Conservation (phyloP, 2,888 invertebrate species). For the Conistra vaccinii region DNA sequence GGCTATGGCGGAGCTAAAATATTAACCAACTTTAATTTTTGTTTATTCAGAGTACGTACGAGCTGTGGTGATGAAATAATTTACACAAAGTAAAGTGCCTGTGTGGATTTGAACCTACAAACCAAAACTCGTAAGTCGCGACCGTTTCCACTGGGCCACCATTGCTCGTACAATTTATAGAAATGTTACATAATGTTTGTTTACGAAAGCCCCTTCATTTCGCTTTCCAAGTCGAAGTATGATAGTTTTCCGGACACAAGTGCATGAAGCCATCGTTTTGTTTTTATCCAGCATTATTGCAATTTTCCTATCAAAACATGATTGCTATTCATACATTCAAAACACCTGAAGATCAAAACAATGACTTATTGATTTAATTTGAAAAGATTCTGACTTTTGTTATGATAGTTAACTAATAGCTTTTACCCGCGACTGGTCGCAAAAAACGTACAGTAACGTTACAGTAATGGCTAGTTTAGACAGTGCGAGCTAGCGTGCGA, state of each 20-base stretch:
- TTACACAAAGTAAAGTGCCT: too few species aligned
- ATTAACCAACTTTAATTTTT: too few species aligned
- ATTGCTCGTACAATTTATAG: background rate
- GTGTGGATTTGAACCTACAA: too few species aligned
- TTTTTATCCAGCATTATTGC: conserved; percentile 22
- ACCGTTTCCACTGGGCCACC: too few species aligned
- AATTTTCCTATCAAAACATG: conserved; percentile 18
- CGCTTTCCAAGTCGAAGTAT: background rate
- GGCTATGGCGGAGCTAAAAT: too few species aligned
- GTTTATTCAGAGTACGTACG: too few species aligned
- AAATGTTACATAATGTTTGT: background rate
- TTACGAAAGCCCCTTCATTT: background rate
- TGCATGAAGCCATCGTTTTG: background rate
- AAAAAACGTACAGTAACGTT: too few species aligned
- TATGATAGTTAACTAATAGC: background rate
- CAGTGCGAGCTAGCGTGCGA: too few species aligned
- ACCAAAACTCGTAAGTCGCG: too few species aligned
- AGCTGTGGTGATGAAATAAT: too few species aligned
- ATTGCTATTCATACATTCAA: conserved; percentile 37
- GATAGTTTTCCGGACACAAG: background rate
- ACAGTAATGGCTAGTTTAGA: too few species aligned
- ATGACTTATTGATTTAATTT: conserved; percentile 16
- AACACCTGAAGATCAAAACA: conserved; percentile 34
- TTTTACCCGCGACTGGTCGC: background rate
- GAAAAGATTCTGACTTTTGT: background rate